Base-by-base conservation (phyloP, 1,140 invertebrate species). In the Drosophila pseudoobscura region DNA sequence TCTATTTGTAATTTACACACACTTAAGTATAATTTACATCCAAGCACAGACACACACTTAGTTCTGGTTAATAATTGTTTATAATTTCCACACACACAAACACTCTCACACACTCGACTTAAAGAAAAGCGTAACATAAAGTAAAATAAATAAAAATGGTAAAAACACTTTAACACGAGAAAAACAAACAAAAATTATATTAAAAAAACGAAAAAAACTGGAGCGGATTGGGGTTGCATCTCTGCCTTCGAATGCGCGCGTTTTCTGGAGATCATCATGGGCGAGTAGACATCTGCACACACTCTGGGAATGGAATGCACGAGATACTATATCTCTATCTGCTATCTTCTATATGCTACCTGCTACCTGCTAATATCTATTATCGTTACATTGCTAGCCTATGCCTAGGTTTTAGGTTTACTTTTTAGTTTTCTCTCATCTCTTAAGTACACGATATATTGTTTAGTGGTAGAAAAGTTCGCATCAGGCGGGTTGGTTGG, bases 71-170 rank as follows among this genome's bases (percentile, higher is more conserved):
- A 70, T 75, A 75, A 65, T 82, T 87, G 75, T 87, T 88, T 87
- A 82, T 69, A 65, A 58, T 68, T 76, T 64, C 72, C 69, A 78
- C 45, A 74, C 29, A 59, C 55, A 53, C 45, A 26, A 49, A 44
- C 47, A 45, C 41, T 47, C 31, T 29, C 59, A 72, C 57, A 65
- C 26, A 72, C 50, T 47, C 51, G 73, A 73, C 68, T 62, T 72
- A 51, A 73, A 73, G 47, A 43, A 41, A 31, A 43, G 57, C 62
- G 44, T 68, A 83, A 65, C 57, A 71, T 83, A 70, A 75, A 66
- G 63, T 60, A 73, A 80, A 84, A 83, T 79, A 79, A 83, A 84
- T 84, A 84, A 84, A 85, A 83, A 84, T 84, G 85, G 80, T 80
- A 64, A 65, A 79, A 76, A 83, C 68, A 85, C 61, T 58, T 84